Conservation (phyloP, 2,888 invertebrate species). For the Drosophila siamana region DNA sequence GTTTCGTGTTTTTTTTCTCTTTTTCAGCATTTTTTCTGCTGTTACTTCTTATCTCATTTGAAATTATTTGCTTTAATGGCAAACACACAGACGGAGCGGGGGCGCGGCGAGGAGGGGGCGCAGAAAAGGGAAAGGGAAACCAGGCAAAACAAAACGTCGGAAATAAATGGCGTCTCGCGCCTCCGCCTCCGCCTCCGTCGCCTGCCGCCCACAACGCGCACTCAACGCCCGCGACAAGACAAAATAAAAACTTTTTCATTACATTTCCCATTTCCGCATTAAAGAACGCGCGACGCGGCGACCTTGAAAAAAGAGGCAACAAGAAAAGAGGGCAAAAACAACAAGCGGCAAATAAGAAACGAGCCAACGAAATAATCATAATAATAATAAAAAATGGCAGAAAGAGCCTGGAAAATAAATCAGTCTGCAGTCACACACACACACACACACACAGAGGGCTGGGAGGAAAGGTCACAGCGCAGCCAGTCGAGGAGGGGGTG, state of each 20-base stretch:
- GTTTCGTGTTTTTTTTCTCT: constrained; percentile 10
- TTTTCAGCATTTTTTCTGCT: too few species aligned
- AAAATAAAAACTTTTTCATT: constrained; percentile 75
- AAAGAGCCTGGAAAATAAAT: constrained; percentile 76
- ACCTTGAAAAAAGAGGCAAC: constrained; percentile 62
- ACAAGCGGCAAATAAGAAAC: constrained; percentile 45
- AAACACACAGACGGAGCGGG: constrained; percentile 30
- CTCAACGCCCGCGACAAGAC: constrained; percentile 37
- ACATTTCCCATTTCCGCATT: constrained; percentile 76
- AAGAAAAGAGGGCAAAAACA: neutral
- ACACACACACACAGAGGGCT: neutral
- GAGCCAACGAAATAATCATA: constrained; percentile 73
- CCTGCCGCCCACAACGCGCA: too few species aligned
- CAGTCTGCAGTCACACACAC: constrained; percentile 66
- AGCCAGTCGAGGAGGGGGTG: neutral
- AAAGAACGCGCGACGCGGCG: constrained; percentile 69
- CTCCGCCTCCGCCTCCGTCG: constrained; percentile 38
- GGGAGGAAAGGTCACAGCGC: constrained; percentile 44
- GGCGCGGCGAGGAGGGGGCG: too few species aligned
- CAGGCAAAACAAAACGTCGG: constrained; percentile 54
- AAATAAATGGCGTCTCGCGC: constrained; percentile 62
- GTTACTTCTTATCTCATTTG: constrained; percentile 72
- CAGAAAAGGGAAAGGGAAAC: constrained; percentile 10
- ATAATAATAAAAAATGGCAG: constrained; percentile 77
- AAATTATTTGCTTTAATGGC: constrained; percentile 79